Evolutionary conservation across 2,797 vertebrate genomes (phyloP).

Genomic region (Darevskia nairensis): DNA sequence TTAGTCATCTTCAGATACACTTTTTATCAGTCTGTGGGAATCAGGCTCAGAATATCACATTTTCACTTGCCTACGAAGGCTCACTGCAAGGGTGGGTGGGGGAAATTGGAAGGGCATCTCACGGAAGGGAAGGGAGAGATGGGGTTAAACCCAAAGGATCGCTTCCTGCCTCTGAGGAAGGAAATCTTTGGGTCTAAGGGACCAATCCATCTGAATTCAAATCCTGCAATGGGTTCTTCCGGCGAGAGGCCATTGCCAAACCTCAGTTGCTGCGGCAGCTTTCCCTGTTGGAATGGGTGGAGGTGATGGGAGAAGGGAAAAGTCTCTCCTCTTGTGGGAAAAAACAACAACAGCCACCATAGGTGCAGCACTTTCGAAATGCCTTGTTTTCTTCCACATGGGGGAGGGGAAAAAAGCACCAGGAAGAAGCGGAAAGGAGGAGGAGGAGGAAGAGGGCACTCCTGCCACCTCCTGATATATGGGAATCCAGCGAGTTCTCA

Average conservation of each 20-base stretch:
- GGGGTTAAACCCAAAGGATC: no score
- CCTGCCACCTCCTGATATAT: neutral
- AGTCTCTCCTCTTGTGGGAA: slow-evolving; percentile 24
- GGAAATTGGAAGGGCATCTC: no score
- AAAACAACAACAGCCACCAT: neutral
- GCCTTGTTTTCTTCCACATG: slow-evolving; percentile 34
- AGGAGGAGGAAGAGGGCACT: slow-evolving; percentile 6
- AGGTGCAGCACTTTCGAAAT: slow-evolving; percentile 41
- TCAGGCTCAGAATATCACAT: no score
- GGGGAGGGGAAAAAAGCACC: neutral
- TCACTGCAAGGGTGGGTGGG: no score
- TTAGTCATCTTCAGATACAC: neutral
- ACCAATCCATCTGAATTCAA: no score
- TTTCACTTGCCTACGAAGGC: neutral
- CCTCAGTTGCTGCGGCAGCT: slow-evolving; percentile 33
- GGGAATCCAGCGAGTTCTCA: slow-evolving; percentile 46
- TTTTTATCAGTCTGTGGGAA: neutral
- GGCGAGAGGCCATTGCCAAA: slow-evolving; percentile 56
- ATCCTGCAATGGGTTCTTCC: slow-evolving; percentile 64
- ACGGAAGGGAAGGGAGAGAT: no score
- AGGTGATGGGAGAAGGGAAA: neutral
- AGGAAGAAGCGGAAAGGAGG: neutral
- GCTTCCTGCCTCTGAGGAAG: no score
- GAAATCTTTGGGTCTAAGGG: no score
- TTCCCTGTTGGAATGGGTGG: neutral